phyloP scores from a whole-genome alignment of 2,888 invertebrate genomes.

The Dusona sp. region DNA sequence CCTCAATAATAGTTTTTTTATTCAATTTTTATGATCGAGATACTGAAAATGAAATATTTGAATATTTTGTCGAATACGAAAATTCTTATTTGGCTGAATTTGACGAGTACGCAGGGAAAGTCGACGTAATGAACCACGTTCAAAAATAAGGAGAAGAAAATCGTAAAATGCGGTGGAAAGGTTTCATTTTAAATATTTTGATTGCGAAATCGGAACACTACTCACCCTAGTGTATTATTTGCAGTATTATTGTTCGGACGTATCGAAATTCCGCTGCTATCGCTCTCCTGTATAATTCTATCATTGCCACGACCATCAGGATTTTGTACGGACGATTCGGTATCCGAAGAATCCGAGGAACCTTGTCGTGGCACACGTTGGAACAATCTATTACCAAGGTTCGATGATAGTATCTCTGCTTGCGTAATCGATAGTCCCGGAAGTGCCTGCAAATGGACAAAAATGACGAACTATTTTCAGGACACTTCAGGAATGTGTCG shows the following conservation, averaged over 20 bases:
- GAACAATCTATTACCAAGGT: constrained; percentile 74
- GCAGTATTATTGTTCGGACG: constrained; percentile 72
- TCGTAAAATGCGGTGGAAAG: neutral
- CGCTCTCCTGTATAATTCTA: constrained; percentile 40
- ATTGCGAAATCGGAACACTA: constrained; percentile 55
- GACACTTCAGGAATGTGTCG: neutral
- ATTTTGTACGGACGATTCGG: constrained; percentile 70
- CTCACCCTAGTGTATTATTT: constrained; percentile 75
- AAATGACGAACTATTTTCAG: neutral
- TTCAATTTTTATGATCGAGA: neutral
- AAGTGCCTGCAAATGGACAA: constrained; percentile 86
- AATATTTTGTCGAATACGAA: neutral
- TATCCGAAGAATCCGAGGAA: constrained; percentile 76
- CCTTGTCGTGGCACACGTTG: constrained; percentile 73
- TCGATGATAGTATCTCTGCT: constrained; percentile 75
- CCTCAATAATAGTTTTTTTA: neutral
- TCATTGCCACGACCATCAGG: constrained; percentile 41
- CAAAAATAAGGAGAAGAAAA: neutral
- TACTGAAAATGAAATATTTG: neutral
- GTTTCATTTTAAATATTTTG: neutral
- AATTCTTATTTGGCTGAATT: neutral
- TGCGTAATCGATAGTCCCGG: constrained; percentile 87
- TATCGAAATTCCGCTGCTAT: constrained; percentile 78
- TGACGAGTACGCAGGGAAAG: neutral
- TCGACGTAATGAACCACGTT: neutral